Percentiles rank a stretch among this genome's conserved stretches.
Evolutionary conservation across 2,888 invertebrate genomes (phyloP).

Genomic region (Psylliodes chrysocephalus): DNA sequence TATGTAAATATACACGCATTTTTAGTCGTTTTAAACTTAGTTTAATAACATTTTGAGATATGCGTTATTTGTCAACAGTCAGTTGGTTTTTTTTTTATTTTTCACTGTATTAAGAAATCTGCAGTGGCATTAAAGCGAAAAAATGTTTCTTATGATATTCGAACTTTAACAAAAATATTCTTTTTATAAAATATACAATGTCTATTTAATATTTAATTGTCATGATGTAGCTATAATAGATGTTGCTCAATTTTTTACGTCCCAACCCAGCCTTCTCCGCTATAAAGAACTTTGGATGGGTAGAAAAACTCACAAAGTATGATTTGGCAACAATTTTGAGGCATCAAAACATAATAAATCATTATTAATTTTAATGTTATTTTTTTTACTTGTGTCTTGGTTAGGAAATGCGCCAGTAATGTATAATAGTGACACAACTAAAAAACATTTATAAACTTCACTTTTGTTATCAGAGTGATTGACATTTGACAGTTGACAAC

Average conservation of each 20-base stretch:
- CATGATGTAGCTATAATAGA: conserved; percentile 38
- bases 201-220: conserved; percentile 25
- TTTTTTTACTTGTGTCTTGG: too few species aligned
- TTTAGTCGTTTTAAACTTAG: neutral
- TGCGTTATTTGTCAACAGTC: neutral
- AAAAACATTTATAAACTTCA: too few species aligned
- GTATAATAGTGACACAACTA: too few species aligned
- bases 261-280: conserved; percentile 29
- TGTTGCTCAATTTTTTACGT: conserved; percentile 47
- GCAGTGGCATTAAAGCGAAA: conserved; percentile 17
- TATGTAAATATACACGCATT: neutral
- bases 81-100: neutral
- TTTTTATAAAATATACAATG: conserved; percentile 29
- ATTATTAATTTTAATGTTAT: too few species aligned
- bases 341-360: too few species aligned
- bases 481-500: too few species aligned
- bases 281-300: conserved; percentile 15
- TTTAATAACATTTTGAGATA: neutral
- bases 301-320: conserved; percentile 7
- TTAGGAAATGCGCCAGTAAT: too few species aligned
- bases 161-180: conserved; percentile 22
- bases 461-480: too few species aligned
- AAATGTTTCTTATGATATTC: conserved; percentile 35
- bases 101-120: neutral
- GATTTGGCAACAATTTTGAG: conserved; percentile 7